These are phyloP conservation scores for Puntigrus tetrazona DNA, from an alignment of 2,113 vertebrate species.

Conservation along the genomic window DNA sequence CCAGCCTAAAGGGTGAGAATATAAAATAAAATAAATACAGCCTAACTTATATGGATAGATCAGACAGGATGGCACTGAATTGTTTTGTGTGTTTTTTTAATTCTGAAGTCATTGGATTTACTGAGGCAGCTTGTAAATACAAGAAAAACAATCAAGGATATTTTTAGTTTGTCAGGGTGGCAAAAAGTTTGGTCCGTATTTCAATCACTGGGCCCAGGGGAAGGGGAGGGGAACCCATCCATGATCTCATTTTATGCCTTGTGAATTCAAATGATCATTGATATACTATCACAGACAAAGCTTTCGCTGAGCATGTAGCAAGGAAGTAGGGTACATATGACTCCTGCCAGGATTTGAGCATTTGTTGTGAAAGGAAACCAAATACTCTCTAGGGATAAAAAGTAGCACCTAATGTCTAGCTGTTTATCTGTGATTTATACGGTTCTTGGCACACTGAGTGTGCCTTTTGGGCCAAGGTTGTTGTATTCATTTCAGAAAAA, in stretches of 20 bases:
- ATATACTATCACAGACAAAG: background rate
- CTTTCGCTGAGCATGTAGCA: background rate
- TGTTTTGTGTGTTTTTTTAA: background rate
- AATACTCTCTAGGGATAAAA: constrained; percentile 14
- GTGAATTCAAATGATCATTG: background rate
- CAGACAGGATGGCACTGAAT: background rate
- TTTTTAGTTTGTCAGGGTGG: background rate
- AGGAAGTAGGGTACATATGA: background rate
- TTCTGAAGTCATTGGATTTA: background rate
- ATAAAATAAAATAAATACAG: background rate
- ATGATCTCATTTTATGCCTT: background rate
- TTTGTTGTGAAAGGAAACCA: background rate
- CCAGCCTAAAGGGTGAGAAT: constrained; percentile 58
- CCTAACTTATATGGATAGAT: background rate
- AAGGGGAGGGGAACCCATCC: background rate
- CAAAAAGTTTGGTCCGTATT: background rate
- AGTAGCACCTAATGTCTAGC: background rate
- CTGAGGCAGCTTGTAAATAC: background rate
- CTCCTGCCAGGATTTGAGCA: constrained; percentile 23
- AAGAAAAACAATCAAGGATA: background rate
- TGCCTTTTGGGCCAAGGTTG: background rate
- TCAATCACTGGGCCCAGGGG: background rate
- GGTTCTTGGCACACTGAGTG: background rate
- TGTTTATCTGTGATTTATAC: constrained; percentile 8
- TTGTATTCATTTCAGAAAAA: background rate